Base-by-base conservation (phyloP, 92 coral and sea anemone genomes). In the Epizoanthus rinbou region DNA sequence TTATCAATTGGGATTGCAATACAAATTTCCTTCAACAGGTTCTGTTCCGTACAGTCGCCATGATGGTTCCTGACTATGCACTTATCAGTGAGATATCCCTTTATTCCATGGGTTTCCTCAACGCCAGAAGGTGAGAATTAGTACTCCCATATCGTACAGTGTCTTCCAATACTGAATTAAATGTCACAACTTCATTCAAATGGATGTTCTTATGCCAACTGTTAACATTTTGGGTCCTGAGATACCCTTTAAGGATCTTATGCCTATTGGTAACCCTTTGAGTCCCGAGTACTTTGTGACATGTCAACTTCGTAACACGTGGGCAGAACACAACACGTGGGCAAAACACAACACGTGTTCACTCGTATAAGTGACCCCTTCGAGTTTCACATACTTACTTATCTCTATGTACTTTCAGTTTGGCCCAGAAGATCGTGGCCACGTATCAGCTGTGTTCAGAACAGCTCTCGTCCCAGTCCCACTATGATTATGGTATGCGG, bases 381-480 rank as follows among this genome's bases (percentile, higher is more conserved):
- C 43, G 3, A 37, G 43, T 3, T 37, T 37, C 43, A 37, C 43
- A 37, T 3, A 37, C 23, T 63, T 10, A 1, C 6, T 64, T 16
- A 53, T 1, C 3, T 54, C 4, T 6, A 9, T 57, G 64, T 64
- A 58, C 73, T 81, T 58, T 8, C 71, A 95, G 98, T 84, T 82
- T 95, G 90, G 98, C 98, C 19, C 98, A 95, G 85, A 95, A 95
- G 93, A 95, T 95, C 37, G 98, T 95, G 18, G 98, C 98, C 39
- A 95, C 98, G 0, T 95, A 95, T 58, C 92, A 90, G 78, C 84
- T 95, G 71, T 95, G 98, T 67, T 95, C 98, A 10, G 98, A 95
- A 73, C 98, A 95, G 89, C 98, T 95, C 89, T 95, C 98, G 80
- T 95, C 98, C 75, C 98, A 95, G 93, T 95, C 98, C 75, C 98